These are phyloP conservation scores for Echinarachnius parma DNA, from an alignment of 53 echinoderm and acorn worm species.

Conservation along the genomic window DNA sequence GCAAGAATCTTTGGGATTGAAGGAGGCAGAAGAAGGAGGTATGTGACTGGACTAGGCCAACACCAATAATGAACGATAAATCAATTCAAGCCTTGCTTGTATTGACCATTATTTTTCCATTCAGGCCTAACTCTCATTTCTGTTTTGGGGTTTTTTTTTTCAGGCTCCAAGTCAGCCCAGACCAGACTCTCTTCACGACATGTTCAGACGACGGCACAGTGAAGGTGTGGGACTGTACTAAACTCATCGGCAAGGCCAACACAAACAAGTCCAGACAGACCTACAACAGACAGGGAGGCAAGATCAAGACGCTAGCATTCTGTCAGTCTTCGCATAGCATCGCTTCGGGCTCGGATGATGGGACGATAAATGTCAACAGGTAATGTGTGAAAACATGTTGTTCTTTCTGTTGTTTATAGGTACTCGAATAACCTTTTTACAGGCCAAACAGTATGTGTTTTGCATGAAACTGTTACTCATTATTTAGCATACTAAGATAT, in stretches of 20 bases:
- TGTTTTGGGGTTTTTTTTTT: background rate
- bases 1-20: no score
- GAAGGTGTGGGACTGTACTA: slow-evolving; percentile 89
- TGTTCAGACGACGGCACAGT: slow-evolving; percentile 91
- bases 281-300: slow-evolving; percentile 83
- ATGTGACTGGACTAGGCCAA: no score
- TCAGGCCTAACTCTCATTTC: background rate
- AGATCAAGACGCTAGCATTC: slow-evolving; percentile 79
- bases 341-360: slow-evolving; percentile 91
- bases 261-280: slow-evolving; percentile 87
- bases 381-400: no score
- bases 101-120: no score
- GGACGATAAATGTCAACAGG: slow-evolving; percentile 92
- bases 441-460: no score
- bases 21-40: no score
- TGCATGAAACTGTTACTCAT: no score
- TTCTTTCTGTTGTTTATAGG: no score
- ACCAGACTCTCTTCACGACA: slow-evolving; percentile 83
- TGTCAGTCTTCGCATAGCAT: slow-evolving; percentile 88
- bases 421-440: no score
- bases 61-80: no score
- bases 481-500: no score
- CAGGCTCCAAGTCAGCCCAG: slow-evolving; percentile 87
- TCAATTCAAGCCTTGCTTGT: no score
- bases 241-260: slow-evolving; percentile 87